phyloP scores from a whole-genome alignment of 2,888 invertebrate species.

The Blastobasis lacticolella region DNA sequence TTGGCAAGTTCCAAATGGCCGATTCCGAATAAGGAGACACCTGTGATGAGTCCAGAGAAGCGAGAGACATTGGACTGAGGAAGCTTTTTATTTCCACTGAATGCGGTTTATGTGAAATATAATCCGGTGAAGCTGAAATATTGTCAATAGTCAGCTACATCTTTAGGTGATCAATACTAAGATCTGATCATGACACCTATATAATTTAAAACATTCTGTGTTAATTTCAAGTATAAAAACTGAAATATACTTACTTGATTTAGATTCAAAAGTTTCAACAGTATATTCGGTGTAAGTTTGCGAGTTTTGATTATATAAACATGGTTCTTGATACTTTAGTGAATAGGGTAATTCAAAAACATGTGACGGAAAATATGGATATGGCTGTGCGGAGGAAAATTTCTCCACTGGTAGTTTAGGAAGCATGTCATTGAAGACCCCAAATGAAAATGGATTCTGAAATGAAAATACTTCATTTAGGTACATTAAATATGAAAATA shows the following conservation, averaged over 20 bases:
- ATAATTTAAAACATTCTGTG: not conserved
- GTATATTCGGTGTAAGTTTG: constrained; percentile 48
- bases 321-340: constrained; percentile 29
- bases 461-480: constrained; percentile 16
- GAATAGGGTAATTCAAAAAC: constrained; percentile 62
- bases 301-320: constrained; percentile 29
- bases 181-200: not conserved
- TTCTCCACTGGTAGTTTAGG: constrained; percentile 46
- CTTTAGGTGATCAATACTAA: too few species aligned
- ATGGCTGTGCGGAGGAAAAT: constrained; percentile 62
- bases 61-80: constrained; percentile 49
- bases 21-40: constrained; percentile 40
- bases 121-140: constrained; percentile 35
- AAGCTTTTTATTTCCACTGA: constrained; percentile 38
- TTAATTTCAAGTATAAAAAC: too few species aligned
- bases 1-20: constrained; percentile 38
- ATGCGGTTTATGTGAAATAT: constrained; percentile 23
- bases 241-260: constrained; percentile 46
- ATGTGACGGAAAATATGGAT: constrained; percentile 57
- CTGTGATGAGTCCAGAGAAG: constrained; percentile 45
- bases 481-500: too few species aligned
- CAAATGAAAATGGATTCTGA: constrained; percentile 66
- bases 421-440: constrained; percentile 57
- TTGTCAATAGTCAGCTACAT: not conserved
- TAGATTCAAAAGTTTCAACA: constrained; percentile 56